Percentiles rank a stretch among this genome's conserved stretches.
phyloP scores from a whole-genome alignment of 2,113 vertebrate genomes.

The Tenebrosternarchus preto region DNA sequence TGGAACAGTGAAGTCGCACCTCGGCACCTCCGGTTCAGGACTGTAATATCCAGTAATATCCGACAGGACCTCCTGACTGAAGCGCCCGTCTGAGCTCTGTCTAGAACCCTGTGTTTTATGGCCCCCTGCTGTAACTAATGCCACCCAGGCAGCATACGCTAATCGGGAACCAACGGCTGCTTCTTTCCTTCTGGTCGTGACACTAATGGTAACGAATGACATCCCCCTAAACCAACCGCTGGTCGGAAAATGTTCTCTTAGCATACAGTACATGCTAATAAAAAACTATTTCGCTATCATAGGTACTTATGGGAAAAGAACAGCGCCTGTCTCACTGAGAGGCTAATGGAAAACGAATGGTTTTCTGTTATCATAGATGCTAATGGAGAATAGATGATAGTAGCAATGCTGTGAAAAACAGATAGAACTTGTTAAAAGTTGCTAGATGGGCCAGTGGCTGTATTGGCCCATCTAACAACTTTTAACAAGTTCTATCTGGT shows the following conservation, averaged over 20 bases:
- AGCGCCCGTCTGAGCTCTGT: no score
- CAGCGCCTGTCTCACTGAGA: not conserved
- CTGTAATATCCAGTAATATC: no score
- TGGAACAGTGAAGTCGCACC: no score
- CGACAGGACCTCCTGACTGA: no score
- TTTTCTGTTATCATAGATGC: constrained; percentile 21
- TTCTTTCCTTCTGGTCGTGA: not conserved
- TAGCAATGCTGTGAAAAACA: constrained; percentile 57
- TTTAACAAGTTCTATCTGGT: no score
- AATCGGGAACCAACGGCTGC: not conserved
- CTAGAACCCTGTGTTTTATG: constrained; percentile 23
- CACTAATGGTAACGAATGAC: constrained; percentile 20
- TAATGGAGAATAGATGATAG: constrained; percentile 17
- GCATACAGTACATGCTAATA: not conserved
- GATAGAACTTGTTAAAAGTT: no score
- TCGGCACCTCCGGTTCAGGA: no score
- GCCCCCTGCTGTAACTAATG: not conserved
- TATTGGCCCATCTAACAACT: no score
- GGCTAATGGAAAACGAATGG: constrained; percentile 22
- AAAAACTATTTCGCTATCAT: not conserved
- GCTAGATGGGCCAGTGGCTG: constrained; percentile 52
- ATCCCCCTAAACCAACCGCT: not conserved
- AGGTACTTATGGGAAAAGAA: not conserved
- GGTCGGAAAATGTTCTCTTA: not conserved
- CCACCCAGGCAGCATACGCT: not conserved